A percentile compares a stretch with the other conserved stretches of the same genome.
These are phyloP conservation scores for rabbit (Oryctolagus cuniculus) DNA, from an alignment of 2,113 vertebrate species.

Conservation along the genomic window DNA sequence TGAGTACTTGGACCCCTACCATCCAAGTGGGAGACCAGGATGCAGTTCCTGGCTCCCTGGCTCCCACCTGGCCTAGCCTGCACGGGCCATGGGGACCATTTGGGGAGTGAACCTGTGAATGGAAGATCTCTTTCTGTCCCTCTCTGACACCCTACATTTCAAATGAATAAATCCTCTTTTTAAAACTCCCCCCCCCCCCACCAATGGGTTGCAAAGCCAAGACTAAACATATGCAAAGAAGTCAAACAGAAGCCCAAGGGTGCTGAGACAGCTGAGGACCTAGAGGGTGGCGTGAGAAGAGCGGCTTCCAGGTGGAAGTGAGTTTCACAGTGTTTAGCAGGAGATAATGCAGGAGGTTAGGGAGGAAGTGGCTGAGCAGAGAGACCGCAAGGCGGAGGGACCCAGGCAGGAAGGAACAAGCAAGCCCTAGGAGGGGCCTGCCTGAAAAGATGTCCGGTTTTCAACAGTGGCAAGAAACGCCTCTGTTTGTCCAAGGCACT, in stretches of 20 bases:
- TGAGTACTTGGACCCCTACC: too few species aligned
- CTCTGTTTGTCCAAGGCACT: background rate
- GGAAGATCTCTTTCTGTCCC: too few species aligned
- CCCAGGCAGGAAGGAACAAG: background rate
- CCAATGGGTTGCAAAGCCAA: constrained; percentile 2
- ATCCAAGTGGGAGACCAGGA: too few species aligned
- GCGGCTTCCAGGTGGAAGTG: background rate
- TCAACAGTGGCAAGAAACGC: background rate
- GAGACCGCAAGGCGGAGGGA: background rate
- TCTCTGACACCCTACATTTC: too few species aligned
- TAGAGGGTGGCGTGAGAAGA: background rate
- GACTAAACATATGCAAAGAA: constrained; percentile 46
- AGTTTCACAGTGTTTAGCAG: constrained; percentile 33
- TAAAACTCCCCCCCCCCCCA: too few species aligned
- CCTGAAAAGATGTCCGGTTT: background rate
- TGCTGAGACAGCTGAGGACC: background rate
- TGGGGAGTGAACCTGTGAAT: too few species aligned
- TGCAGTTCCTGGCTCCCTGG: too few species aligned
- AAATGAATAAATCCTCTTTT: too few species aligned
- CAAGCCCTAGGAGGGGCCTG: background rate
- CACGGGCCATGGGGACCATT: too few species aligned
- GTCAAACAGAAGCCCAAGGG: constrained; percentile 9
- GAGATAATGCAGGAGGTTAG: background rate
- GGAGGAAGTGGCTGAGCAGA: background rate
- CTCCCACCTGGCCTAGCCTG: too few species aligned